phyloP scores from a whole-genome alignment of 2,113 vertebrate genomes.

The Plestiodon gilberti region DNA sequence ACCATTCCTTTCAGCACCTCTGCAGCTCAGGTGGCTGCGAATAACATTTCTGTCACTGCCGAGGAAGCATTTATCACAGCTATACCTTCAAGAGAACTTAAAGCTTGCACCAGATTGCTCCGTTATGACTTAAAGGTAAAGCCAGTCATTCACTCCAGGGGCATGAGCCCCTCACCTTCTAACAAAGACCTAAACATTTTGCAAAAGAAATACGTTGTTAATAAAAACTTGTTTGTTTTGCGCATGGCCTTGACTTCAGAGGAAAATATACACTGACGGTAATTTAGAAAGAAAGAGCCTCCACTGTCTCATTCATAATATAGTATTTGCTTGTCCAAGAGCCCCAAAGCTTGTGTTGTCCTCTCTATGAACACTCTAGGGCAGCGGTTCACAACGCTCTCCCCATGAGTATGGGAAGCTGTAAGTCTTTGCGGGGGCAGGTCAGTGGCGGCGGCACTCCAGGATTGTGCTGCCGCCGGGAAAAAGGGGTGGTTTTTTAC shows the following conservation, averaged over 20 bases:
- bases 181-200: not conserved
- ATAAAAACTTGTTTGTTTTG: not conserved
- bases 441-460: no score
- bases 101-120: not conserved
- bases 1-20: constrained; percentile 3
- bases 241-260: not conserved
- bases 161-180: not conserved
- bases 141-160: not conserved
- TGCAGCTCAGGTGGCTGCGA: not conserved
- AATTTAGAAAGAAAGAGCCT: not conserved
- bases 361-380: no score
- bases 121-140: not conserved
- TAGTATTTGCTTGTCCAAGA: no score
- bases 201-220: not conserved
- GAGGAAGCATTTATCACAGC: constrained; percentile 2
- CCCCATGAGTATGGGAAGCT: no score
- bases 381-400: no score
- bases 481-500: no score
- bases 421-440: no score
- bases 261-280: not conserved
- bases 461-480: no score
- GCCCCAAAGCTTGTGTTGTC: no score
- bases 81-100: not conserved
- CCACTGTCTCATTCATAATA: not conserved
- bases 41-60: constrained; percentile 2